A percentile compares a stretch with the other conserved stretches of the same genome.
Conservation (phyloP, 2,888 invertebrate species). For the Euphydryas editha region DNA sequence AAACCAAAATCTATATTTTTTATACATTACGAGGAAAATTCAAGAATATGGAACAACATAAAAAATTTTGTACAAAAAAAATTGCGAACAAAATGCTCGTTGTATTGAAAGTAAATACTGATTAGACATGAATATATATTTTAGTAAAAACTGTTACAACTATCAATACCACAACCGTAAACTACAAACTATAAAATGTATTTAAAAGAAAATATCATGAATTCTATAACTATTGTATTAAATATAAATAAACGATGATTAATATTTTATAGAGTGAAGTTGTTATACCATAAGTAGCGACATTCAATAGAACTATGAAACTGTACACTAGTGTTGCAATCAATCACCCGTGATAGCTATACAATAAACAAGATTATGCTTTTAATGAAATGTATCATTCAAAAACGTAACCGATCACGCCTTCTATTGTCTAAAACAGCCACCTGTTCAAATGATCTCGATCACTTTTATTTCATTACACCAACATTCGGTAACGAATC, state of each 20-base stretch:
- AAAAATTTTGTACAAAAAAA: too few relatives aligned
- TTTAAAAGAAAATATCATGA: not conserved
- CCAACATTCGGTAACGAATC: not conserved
- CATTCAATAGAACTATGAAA: constrained; percentile 25
- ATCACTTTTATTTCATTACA: constrained; percentile 13
- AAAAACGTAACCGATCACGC: constrained; percentile 37
- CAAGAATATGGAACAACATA: too few relatives aligned
- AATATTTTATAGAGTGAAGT: constrained; percentile 16
- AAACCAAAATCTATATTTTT: too few relatives aligned
- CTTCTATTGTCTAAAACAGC: constrained; percentile 39
- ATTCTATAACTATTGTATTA: not conserved
- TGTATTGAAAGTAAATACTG: too few relatives aligned
- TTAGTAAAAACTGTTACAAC: too few relatives aligned
- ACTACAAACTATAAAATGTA: not conserved
- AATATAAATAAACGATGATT: not conserved
- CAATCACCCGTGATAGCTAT: constrained; percentile 45
- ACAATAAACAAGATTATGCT: constrained; percentile 53
- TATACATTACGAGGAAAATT: too few relatives aligned
- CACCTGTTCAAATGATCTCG: constrained; percentile 10
- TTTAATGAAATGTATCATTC: constrained; percentile 45
- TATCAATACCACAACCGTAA: too few relatives aligned
- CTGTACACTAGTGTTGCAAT: constrained; percentile 42
- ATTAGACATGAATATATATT: too few relatives aligned
- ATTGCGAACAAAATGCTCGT: too few relatives aligned
- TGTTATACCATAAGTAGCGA: constrained; percentile 12